Evolutionary conservation across 2,888 invertebrate species (phyloP), one percentile per base, ranked within the genome.

Genomic region (Acleris sparsana): DNA sequence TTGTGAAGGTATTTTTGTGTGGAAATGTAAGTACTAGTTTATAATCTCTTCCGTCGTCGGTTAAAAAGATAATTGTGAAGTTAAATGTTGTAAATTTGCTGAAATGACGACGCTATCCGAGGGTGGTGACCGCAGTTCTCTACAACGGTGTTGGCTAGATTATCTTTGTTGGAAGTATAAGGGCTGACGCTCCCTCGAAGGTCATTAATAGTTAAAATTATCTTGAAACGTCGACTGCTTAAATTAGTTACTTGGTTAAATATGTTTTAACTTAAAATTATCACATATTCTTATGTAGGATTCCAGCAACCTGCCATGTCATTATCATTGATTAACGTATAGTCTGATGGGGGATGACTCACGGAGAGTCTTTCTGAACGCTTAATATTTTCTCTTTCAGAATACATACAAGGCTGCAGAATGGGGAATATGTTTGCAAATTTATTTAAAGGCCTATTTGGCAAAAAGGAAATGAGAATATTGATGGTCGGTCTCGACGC

Each of bases 391-490:
- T 71, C 79, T 78, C 67, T 93, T 93, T 77, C 92, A 94, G 94
- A 93, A 90, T 85, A 82, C 77, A 80, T 78, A 83, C 77, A 86
- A 94, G 88, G 88, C 92, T 89, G 90, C 93, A 95, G 93, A 93
- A 99, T 99, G 99, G 99, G 99, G 94, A 98, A 98, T 94, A 96
- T 98, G 93, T 98, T 99, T 94, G 96, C 97, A 85, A 97, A 96
- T 94, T 94, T 99, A 93, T 99, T 99, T 94, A 98, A 98, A 95
- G 97, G 99, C 95, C 97, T 99, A 80, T 99, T 99, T 94, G 99
- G 99, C 94, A 99, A 99, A 94, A 99, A 99, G 91, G 99, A 99
- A 95, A 99, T 99, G 99, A 97, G 99, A 95, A 99, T 99, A 96
- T 95, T 99, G 94, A 99, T 99, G 99, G 98, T 99, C 80, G 98